Evolutionary conservation across 2,797 vertebrate genomes (phyloP), one percentile per base, ranked within the genome.

Genomic region (Podarcis siculus): DNA sequence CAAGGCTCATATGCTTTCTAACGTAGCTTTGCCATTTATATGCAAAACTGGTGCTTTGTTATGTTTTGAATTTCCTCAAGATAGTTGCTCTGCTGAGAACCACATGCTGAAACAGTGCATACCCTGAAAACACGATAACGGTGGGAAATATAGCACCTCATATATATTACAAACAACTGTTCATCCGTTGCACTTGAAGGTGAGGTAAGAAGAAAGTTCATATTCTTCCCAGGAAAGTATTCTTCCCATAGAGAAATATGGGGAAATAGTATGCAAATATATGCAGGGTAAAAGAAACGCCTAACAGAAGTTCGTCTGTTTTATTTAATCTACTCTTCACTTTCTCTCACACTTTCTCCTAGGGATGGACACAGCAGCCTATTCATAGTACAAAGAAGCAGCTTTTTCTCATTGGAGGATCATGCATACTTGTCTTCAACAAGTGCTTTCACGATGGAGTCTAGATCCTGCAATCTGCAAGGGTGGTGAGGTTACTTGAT

Each of bases 1-100:
- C 69, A 79, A 88, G 87, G 39, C 78, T 94, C 77, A 19, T 87
- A 79, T 79, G 86, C 66, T 95, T 88, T 85, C 81, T 30, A 85
- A 79, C 86, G 73, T 78, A 73, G 86, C 89, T 55, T 88, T 71
- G 78, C 87, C 58, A 61, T 88, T 84, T 84, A 79, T 84, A 81
- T 87, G 58, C 0, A 83, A 91, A 86, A 81, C 83, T 89, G 90
- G n/a, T 39, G 92, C 23, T 83, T 87, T 71, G 75, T 90, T 64
- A 27, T 21, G 64, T n/a, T 87, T 73, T 86, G 67, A 89, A 81
- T 92, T 87, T 91, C 86, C 77, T 81, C 79, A 35, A 76, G 66
- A 1, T 39, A 86, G 27, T 66, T 45, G 86, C 32, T 73, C 2
- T 89, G 8, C 87, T 85, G 61, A 5, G 42, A 8, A 35, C 82